Percentiles rank a stretch among this genome's conserved stretches.
Evolutionary conservation across 2,797 vertebrate species (phyloP).

Genomic region (Spea hammondii): DNA sequence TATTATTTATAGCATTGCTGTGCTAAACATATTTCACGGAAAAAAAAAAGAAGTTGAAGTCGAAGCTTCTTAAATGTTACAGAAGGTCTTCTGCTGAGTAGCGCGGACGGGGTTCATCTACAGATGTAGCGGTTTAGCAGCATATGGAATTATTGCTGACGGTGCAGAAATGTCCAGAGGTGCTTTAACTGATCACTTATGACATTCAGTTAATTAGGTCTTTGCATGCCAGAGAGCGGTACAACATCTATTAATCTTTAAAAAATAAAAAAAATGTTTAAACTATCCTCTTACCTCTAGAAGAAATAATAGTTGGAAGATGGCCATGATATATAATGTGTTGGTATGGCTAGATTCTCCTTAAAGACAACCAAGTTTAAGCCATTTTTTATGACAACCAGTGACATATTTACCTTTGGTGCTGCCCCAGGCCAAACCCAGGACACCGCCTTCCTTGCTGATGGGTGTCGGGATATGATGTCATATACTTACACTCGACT

Average conservation of each 20-base stretch:
- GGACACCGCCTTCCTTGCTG: too few relatives aligned
- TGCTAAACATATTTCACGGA: conserved; percentile 32
- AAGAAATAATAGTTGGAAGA: too few relatives aligned
- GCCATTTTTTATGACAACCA: too few relatives aligned
- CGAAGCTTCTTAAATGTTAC: conserved; percentile 25
- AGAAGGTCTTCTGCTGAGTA: conserved; percentile 26
- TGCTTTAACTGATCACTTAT: not conserved
- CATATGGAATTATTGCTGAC: conserved; percentile 36
- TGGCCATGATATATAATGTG: too few relatives aligned
- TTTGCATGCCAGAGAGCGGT: conserved; percentile 15
- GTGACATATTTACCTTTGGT: too few relatives aligned
- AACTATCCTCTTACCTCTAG: too few relatives aligned
- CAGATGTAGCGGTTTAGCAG: conserved; percentile 21
- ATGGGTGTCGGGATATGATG: too few relatives aligned
- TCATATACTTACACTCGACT: too few relatives aligned
- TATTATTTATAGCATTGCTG: conserved; percentile 49
- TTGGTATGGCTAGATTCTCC: too few relatives aligned
- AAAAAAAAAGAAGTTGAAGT: conserved; percentile 21
- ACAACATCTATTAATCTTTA: not conserved
- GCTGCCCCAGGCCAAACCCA: too few relatives aligned
- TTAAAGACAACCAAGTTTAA: too few relatives aligned
- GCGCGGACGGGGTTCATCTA: not conserved
- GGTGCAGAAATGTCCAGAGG: not conserved
- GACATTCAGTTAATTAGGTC: conserved; percentile 37
- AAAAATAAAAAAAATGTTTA: too few relatives aligned